Evolutionary conservation across 2,113 vertebrate species (phyloP).

Genomic region (Anarhynchus alexandrinus): DNA sequence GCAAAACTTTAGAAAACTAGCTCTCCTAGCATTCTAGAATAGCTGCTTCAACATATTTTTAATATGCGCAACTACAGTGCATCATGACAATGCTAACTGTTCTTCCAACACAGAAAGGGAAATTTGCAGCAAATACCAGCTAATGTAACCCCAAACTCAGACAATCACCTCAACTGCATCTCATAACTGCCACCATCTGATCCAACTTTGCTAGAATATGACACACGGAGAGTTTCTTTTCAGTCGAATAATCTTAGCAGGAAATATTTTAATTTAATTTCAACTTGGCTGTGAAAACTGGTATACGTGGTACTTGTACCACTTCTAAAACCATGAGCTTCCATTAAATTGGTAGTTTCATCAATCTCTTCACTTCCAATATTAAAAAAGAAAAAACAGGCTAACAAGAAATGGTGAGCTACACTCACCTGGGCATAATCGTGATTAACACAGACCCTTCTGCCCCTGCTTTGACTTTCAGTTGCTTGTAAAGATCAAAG

Average conservation of each 20-base stretch:
- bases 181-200: not conserved
- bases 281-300: not conserved
- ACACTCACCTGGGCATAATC: not conserved
- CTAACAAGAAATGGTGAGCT: not conserved
- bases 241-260: not conserved
- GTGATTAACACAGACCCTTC: not conserved
- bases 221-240: not conserved
- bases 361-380: not conserved
- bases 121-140: not conserved
- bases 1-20: not conserved
- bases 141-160: not conserved
- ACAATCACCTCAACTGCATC: not conserved
- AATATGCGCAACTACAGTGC: not conserved
- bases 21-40: not conserved
- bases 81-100: rapidly evolving
- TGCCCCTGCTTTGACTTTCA: not conserved
- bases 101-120: not conserved
- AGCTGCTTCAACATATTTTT: not conserved
- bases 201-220: not conserved
- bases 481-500: not conserved
- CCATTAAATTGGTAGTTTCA: not conserved
- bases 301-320: not conserved
- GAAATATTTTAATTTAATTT: not conserved
- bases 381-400: not conserved
- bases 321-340: not conserved